Base-by-base conservation (phyloP, 2,113 vertebrate species). In the Siphamia tubifer region DNA sequence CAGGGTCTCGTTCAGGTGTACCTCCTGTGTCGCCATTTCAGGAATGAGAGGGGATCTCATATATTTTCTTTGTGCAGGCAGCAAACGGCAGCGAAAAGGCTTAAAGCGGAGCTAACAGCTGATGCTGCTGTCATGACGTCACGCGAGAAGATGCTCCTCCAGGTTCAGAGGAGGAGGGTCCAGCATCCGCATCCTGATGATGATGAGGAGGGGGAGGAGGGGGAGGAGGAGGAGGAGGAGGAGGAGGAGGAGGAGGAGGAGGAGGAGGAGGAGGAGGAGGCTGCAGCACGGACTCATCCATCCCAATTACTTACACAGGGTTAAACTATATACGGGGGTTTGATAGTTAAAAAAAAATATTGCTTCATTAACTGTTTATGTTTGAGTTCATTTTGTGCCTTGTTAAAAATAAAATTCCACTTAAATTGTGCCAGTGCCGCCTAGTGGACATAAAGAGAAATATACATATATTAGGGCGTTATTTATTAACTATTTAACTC, bases 11-110 rank as follows among this genome's bases (percentile, higher is more conserved):
- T 93, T 95, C 79, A 96, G 94, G 57, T 92, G 95, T 91, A 96
- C 93, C 90, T 95, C 96, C 89, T 96, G 96, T 68, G 95, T 95
- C 89, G 97, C 97, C 97, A 99, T 98, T 93, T 94, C 95, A 85
- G 82, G 89, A 82, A 56, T 68, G 36, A 43, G 68, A 75, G 81
- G 86, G 85, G 86, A 87, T 90, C 82, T 87, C 90, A 90, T 90
- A 90, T 87, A 90, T 91, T 86, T 86, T 72, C 76, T 85, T 83
- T 74, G 48, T 85, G 74, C 76, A 56, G 79, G 62, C 77, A 74
- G 89, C 86, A 77, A 75, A 81, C 71, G 79, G 79, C 75, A 42
- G 83, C 71, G 78, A 82, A 85, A 79, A 67, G 74, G 85, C 68
- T 85, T 77, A 66, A 74, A 83, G 74, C 53, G n/a, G 72, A 74